These are phyloP conservation scores for Pagetopsis macropterus DNA, from an alignment of 2,797 vertebrate species.

Conservation along the genomic window DNA sequence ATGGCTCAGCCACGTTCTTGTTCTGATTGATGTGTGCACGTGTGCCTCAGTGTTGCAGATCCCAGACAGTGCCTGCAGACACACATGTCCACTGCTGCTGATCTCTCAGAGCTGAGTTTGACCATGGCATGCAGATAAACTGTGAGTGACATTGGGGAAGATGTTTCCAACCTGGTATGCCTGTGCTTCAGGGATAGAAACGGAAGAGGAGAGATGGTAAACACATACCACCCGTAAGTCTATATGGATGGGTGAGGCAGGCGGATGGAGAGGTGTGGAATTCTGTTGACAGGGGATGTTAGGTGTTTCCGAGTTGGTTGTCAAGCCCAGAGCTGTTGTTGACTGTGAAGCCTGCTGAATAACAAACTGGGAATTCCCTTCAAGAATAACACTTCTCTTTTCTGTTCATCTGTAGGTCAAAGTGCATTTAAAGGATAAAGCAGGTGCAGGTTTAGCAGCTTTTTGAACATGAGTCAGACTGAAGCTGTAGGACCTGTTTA, in stretches of 20 bases:
- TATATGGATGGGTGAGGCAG: slow-evolving; percentile 11
- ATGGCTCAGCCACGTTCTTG: not conserved
- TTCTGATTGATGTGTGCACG: slow-evolving; percentile 1
- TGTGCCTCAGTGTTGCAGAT: slow-evolving; percentile 8
- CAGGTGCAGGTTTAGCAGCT: not conserved
- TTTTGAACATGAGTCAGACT: not conserved
- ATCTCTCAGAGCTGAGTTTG: slow-evolving; percentile 32
- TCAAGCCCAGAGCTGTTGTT: slow-evolving; percentile 25
- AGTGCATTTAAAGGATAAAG: not conserved
- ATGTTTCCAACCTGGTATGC: slow-evolving; percentile 35
- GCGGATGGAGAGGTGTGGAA: slow-evolving; percentile 11
- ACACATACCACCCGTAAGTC: slow-evolving; percentile 38
- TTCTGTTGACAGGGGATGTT: slow-evolving; percentile 22
- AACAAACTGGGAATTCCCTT: not conserved
- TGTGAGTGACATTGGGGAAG: slow-evolving; percentile 42
- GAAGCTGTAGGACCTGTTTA: not conserved
- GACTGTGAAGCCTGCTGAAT: slow-evolving; percentile 25
- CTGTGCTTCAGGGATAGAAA: slow-evolving; percentile 20
- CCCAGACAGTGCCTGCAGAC: not conserved
- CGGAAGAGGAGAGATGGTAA: slow-evolving; percentile 33
- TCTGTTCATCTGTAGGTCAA: not conserved
- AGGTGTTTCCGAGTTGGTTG: slow-evolving; percentile 36
- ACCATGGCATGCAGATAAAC: slow-evolving; percentile 59
- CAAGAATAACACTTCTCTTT: not conserved
- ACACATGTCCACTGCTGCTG: slow-evolving; percentile 26